Base-by-base conservation (phyloP, 2,113 vertebrate genomes). In the Miniopterus natalensis region DNA sequence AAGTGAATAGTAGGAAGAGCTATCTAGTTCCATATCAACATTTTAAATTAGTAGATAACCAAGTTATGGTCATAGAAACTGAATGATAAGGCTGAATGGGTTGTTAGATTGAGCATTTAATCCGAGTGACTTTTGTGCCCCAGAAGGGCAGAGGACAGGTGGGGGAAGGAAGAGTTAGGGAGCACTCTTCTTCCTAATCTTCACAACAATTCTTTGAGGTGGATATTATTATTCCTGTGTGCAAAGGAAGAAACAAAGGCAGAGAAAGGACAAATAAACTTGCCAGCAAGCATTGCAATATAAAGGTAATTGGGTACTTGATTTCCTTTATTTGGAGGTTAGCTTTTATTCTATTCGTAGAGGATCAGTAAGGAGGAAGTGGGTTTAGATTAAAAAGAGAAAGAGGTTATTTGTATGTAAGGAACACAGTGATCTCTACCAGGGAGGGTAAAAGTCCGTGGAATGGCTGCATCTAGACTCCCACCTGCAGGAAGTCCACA, bases 281-380 rank as follows among this genome's bases (percentile, higher is more conserved):
- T 53, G 8, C n/a, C 63, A 84, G 5, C 14, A 9, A n/a, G 36
- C 31, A 15, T n/a, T 61, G 23, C 17, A 29, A 59, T 20, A 40
- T 23, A 42, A 77, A 36, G 73, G 42, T 77, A 31, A 15, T 23
- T 47, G 70, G 29, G 45, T 21, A 42, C 31, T 36, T 71, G 15
- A 21, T 85, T 90, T 94, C 55, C 25, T 96, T 94, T 36, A 63
- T 1, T 31, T 77, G 71, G 80, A 79, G 23, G 11, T 59, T 79
- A 57, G 51, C 68, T 94, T 80, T 85, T 73, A 20, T 71, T 68
- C 21, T 89, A 14, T 87, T 93, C 14, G 25, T 0, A 6, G 47
- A 91, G 36, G 45, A 47, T 88, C 53, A 63, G 1, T 90, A 51
- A 93, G 5, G 61, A 73, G 42, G 8, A 77, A 61, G 51, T 57